Evolutionary conservation across 2,797 vertebrate genomes (phyloP).

Genomic region (Graptemys geographica): DNA sequence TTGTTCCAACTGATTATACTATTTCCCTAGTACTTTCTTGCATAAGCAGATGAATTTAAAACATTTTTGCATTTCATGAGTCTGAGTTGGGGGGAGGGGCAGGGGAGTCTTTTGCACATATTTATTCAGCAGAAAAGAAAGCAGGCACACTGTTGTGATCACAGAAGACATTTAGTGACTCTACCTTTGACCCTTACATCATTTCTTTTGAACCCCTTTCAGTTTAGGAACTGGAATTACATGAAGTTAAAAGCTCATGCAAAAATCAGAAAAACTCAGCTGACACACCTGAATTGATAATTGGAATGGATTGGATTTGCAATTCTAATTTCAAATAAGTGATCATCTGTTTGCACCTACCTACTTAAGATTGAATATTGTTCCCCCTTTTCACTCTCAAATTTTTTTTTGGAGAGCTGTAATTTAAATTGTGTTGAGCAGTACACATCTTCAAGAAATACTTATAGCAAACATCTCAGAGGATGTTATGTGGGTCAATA

Average conservation of each 20-base stretch:
- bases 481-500: neutral
- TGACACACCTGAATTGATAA: neutral
- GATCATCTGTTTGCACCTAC: neutral
- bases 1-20: neutral
- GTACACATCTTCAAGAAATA: neutral
- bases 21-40: neutral
- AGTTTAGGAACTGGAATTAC: slow-evolving; percentile 11
- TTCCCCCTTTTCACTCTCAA: neutral
- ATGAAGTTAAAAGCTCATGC: neutral
- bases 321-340: slow-evolving; percentile 23
- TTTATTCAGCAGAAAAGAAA: neutral
- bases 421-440: neutral
- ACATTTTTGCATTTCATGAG: neutral
- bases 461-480: neutral
- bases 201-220: neutral
- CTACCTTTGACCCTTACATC: neutral
- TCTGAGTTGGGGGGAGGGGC: neutral
- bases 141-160: neutral
- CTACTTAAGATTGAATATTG: slow-evolving; percentile 13
- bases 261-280: neutral
- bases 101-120: neutral
- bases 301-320: slow-evolving; percentile 8
- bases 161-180: fast-evolving
- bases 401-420: neutral
- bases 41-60: neutral